These are phyloP conservation scores for Oryzaephilus surinamensis DNA, from an alignment of 1,140 invertebrate genomes.

Conservation along the genomic window DNA sequence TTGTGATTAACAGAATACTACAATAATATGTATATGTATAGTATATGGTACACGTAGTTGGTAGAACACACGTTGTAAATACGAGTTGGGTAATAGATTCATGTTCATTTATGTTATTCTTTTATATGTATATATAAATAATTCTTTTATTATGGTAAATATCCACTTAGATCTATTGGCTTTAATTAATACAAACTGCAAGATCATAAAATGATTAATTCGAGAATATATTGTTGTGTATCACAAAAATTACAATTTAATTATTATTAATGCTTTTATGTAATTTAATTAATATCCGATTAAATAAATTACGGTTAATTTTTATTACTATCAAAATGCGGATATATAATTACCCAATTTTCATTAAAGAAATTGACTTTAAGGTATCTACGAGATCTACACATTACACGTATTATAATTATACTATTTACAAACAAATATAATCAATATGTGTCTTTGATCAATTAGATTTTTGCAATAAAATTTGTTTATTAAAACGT, in stretches of 20 bases:
- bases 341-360: slow-evolving; percentile 11
- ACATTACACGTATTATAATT: too few species aligned
- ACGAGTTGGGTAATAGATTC: slow-evolving; percentile 13
- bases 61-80: too few species aligned
- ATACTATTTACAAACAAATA: neutral
- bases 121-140: too few species aligned
- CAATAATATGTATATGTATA: too few species aligned
- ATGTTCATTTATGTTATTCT: slow-evolving; percentile 8
- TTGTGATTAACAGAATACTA: too few species aligned
- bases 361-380: slow-evolving; percentile 4
- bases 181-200: slow-evolving; percentile 22
- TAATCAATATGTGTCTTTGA: too few species aligned
- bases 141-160: slow-evolving; percentile 16
- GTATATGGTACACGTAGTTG: too few species aligned
- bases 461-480: too few species aligned
- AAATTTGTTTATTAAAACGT: too few species aligned
- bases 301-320: slow-evolving; percentile 35
- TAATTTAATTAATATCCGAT: slow-evolving; percentile 30
- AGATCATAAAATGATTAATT: slow-evolving; percentile 23
- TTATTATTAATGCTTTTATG: slow-evolving; percentile 23
- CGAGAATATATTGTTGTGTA: slow-evolving; percentile 14
- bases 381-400: neutral
- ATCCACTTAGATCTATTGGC: slow-evolving; percentile 16
- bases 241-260: slow-evolving; percentile 27
- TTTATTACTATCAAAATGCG: slow-evolving; percentile 24